Percentiles rank a stretch among this genome's conserved stretches.
These are phyloP conservation scores for Hipposideros larvatus DNA, from an alignment of 2,797 vertebrate genomes.

Conservation along the genomic window DNA sequence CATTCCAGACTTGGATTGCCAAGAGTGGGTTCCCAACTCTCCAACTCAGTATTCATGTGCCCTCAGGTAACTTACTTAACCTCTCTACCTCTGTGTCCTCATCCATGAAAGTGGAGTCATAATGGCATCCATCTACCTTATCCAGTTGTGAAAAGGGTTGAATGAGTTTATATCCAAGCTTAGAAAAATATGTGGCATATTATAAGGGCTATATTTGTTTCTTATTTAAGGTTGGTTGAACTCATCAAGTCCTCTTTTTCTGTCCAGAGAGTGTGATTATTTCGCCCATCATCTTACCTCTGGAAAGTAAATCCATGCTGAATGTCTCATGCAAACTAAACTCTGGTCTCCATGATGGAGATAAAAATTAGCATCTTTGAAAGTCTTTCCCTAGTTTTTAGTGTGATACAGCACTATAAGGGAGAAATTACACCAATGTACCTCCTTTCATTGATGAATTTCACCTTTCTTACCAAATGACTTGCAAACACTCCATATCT, in stretches of 20 bases:
- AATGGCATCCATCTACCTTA: background rate
- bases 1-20: background rate
- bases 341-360: background rate
- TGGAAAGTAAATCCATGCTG: background rate
- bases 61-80: background rate
- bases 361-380: background rate
- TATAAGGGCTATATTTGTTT: background rate
- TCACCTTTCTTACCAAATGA: conserved; percentile 14
- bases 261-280: background rate
- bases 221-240: conserved; percentile 28
- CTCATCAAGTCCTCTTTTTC: background rate
- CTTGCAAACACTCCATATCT: background rate
- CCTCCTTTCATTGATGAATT: conserved; percentile 1
- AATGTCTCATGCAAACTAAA: conserved; percentile 8
- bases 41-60: background rate
- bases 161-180: background rate
- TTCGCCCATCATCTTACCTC: background rate
- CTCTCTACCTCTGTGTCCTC: background rate
- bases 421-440: background rate
- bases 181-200: background rate
- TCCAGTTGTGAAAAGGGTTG: background rate
- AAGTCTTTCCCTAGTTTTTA: background rate
- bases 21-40: background rate
- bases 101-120: background rate
- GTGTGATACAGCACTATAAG: background rate